Evolutionary conservation across 92 coral and sea anemone genomes (phyloP).

Genomic region (Pocillopora meandrina): DNA sequence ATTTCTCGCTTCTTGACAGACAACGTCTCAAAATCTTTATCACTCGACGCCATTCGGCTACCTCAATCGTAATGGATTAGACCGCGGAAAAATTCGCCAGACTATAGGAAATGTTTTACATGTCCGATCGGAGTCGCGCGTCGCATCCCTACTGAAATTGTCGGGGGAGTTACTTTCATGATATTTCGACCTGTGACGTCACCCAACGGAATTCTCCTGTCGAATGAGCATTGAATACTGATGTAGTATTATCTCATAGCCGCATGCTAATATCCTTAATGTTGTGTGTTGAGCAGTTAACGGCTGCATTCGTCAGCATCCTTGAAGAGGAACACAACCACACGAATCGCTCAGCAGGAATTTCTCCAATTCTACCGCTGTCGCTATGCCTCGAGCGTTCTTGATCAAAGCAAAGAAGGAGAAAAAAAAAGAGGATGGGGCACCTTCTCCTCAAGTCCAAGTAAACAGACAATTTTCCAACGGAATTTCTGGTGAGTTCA

Average conservation of each 20-base stretch:
- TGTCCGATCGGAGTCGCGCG: not conserved
- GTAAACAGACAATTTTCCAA: constrained; percentile 12
- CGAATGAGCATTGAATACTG: constrained; percentile 71
- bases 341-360: constrained; percentile 28
- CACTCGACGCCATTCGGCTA: not conserved
- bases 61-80: not conserved
- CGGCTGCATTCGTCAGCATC: constrained; percentile 61
- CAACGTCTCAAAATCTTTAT: not conserved
- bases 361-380: constrained; percentile 50
- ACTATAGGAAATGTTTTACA: constrained; percentile 18
- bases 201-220: constrained; percentile 84
- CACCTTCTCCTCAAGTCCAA: not conserved
- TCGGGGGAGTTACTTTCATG: constrained; percentile 71
- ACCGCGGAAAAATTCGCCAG: not conserved
- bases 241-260: constrained; percentile 37
- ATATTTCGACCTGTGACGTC: constrained; percentile 73
- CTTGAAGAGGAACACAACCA: constrained; percentile 46
- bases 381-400: constrained; percentile 87
- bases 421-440: constrained; percentile 47
- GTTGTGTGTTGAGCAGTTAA: constrained; percentile 40
- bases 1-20: constrained; percentile 43
- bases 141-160: constrained; percentile 26
- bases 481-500: constrained; percentile 50
- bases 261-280: constrained; percentile 53
- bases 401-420: constrained; percentile 76